Conservation (phyloP, 2,113 vertebrate species). For the Xiphophorus couchianus region DNA sequence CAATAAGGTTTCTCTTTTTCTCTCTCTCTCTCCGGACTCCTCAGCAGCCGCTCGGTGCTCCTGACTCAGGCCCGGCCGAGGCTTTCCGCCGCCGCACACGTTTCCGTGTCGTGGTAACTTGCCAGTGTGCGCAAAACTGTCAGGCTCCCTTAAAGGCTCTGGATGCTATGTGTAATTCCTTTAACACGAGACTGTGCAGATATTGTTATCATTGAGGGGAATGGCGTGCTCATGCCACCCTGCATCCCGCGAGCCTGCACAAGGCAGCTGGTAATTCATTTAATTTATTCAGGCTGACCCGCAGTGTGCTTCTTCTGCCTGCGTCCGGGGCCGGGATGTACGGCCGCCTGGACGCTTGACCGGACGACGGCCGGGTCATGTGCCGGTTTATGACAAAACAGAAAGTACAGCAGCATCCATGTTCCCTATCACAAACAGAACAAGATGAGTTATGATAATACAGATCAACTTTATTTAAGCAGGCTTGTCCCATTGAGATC, state of each 20-base stretch:
- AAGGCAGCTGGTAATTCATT: conserved; percentile 74
- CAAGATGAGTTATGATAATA: conserved; percentile 14
- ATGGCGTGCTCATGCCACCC: conserved; percentile 73
- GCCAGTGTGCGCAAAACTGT: conserved; percentile 68
- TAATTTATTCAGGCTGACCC: conserved; percentile 74
- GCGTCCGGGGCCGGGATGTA: conserved; percentile 39
- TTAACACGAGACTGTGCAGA: conserved; percentile 74
- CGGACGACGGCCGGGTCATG: conserved; percentile 48
- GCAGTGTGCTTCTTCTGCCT: conserved; percentile 27
- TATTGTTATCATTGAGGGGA: conserved; percentile 71
- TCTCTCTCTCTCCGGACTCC: conserved; percentile 9
- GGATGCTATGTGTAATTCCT: conserved; percentile 79
- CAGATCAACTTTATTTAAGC: too few species aligned
- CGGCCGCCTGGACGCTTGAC: conserved; percentile 34
- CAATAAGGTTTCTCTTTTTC: conserved; percentile 33
- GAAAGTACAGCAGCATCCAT: neutral
- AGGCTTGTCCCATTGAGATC: too few species aligned
- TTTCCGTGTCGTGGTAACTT: conserved; percentile 66
- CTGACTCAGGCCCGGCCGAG: conserved; percentile 37
- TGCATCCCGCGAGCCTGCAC: conserved; percentile 64
- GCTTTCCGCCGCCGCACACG: conserved; percentile 47
- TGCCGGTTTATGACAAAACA: conserved; percentile 20
- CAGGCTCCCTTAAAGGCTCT: conserved; percentile 63
- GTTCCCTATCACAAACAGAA: conserved; percentile 26
- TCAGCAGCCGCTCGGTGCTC: conserved; percentile 13